These are phyloP conservation scores for Galago senegalensis DNA, from an alignment of 2,797 vertebrate species.

Conservation along the genomic window DNA sequence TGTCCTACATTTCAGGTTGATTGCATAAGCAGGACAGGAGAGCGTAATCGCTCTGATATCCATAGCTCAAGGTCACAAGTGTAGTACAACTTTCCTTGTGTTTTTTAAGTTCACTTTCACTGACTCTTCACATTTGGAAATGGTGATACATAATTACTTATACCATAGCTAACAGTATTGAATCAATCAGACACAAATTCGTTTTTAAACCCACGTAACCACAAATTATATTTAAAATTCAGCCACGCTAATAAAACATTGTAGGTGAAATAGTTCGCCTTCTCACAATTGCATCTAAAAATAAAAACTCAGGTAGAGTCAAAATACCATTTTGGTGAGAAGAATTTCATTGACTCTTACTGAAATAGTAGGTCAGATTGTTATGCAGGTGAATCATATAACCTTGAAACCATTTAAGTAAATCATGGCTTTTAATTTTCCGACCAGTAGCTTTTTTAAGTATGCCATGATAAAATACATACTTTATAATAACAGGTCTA, in stretches of 20 bases:
- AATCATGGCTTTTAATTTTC: constrained; percentile 42
- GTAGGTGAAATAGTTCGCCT: constrained; percentile 33
- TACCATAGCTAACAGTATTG: background rate
- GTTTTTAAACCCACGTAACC: constrained; percentile 26
- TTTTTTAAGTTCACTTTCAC: constrained; percentile 52
- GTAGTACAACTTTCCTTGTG: constrained; percentile 55
- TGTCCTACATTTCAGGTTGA: constrained; percentile 22
- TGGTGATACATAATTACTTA: constrained; percentile 60
- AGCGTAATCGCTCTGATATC: constrained; percentile 42
- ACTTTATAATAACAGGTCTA: constrained; percentile 43
- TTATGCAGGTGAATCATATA: background rate
- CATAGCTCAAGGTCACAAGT: constrained; percentile 31
- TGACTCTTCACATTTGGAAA: constrained; percentile 30
- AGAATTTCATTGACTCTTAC: constrained; percentile 25
- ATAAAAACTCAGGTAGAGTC: background rate
- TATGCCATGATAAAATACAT: constrained; percentile 60
- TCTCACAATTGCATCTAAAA: constrained; percentile 39
- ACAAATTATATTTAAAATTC: constrained; percentile 61
- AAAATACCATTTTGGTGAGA: background rate
- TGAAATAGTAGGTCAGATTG: background rate
- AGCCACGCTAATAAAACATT: constrained; percentile 31
- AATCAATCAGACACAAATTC: constrained; percentile 46
- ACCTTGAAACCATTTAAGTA: constrained; percentile 56
- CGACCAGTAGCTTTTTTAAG: constrained; percentile 6
- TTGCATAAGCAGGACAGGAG: background rate